Percentiles rank a stretch among this genome's conserved stretches.
Conservation (phyloP, 1,140 invertebrate genomes). For the Brachionus sp. region DNA sequence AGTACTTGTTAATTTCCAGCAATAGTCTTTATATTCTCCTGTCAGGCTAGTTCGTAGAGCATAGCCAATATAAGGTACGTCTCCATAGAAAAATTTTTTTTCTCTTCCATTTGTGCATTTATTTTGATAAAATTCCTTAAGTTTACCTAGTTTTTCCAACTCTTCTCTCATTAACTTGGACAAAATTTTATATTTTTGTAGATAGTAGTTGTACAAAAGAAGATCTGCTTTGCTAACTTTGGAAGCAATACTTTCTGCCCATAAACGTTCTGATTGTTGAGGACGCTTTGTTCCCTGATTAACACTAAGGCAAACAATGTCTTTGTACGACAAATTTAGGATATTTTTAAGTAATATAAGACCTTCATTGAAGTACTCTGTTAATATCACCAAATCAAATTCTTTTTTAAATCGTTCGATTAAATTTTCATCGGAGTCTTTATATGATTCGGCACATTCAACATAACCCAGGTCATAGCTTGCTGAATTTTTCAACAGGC, state of each 20-base stretch:
- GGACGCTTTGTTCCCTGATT: neutral
- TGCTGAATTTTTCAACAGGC: neutral
- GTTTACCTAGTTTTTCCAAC: neutral
- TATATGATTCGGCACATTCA: neutral
- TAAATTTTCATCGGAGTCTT: neutral
- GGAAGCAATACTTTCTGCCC: neutral
- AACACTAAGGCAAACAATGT: neutral
- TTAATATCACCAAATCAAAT: neutral
- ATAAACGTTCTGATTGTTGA: neutral
- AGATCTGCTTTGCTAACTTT: neutral
- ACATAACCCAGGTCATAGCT: neutral
- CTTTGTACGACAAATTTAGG: neutral
- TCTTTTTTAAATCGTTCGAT: neutral
- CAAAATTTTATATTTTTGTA: neutral
- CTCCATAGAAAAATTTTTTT: neutral
- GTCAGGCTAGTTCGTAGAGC: neutral
- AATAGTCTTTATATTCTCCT: neutral
- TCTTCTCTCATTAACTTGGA: neutral
- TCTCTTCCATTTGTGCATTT: neutral
- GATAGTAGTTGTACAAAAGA: neutral
- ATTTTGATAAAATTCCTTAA: neutral
- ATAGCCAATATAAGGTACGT: neutral
- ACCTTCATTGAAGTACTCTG: neutral
- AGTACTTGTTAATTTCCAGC: neutral
- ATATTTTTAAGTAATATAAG: neutral